A percentile compares a stretch with the other conserved stretches of the same genome.
Conservation (phyloP, 2,113 vertebrate genomes). For the Anoplopoma fimbria region DNA sequence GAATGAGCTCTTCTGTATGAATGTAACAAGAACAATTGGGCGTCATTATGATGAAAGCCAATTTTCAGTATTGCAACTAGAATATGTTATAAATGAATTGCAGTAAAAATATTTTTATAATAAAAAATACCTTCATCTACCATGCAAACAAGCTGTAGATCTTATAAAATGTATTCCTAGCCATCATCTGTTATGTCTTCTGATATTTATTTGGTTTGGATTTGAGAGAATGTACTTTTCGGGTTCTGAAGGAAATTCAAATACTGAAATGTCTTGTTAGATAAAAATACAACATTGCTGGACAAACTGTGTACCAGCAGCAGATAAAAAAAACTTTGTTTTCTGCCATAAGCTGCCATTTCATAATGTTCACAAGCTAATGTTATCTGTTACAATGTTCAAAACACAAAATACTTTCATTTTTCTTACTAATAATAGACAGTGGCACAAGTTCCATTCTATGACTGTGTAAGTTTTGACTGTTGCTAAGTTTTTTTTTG, state of each 20-base stretch:
- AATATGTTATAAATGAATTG: constrained; percentile 18
- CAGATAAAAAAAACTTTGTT: neutral
- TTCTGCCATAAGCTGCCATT: neutral
- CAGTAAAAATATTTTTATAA: constrained; percentile 57
- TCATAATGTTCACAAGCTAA: neutral
- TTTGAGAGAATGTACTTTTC: constrained; percentile 2
- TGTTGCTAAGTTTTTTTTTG: constrained; percentile 33
- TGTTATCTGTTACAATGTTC: neutral
- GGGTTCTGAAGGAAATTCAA: constrained; percentile 1
- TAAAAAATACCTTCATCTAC: constrained; percentile 12
- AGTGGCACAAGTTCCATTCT: neutral
- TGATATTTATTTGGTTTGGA: neutral
- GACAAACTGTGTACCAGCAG: constrained; percentile 22
- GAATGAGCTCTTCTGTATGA: constrained; percentile 16
- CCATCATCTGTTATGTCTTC: constrained; percentile 17
- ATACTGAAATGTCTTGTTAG: neutral
- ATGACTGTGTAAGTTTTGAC: constrained; percentile 13
- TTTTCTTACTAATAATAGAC: neutral
- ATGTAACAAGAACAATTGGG: constrained; percentile 35
- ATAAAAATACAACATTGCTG: constrained; percentile 16
- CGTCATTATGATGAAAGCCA: constrained; percentile 11
- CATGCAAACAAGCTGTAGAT: constrained; percentile 3
- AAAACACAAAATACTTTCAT: neutral
- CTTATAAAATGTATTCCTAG: neutral
- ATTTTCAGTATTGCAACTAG: constrained; percentile 8